A percentile compares a stretch with the other conserved stretches of the same genome.
These are phyloP conservation scores for Caranx melampygus DNA, from an alignment of 2,113 vertebrate genomes.

Conservation along the genomic window DNA sequence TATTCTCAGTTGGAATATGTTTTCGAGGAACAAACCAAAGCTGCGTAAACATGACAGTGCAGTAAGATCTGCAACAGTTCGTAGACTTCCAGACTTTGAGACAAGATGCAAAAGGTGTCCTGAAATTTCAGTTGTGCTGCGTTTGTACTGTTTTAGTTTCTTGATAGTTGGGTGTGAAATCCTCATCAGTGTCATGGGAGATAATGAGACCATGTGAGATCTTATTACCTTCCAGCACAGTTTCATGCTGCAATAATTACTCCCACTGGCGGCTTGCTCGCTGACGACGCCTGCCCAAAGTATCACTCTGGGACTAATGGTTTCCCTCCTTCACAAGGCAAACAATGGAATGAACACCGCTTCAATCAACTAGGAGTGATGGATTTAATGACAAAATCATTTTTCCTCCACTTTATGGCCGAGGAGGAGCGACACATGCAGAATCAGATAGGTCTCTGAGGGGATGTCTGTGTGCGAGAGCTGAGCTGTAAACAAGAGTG, in stretches of 20 bases:
- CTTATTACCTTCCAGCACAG: constrained; percentile 72
- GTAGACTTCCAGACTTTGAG: background rate
- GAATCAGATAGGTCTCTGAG: constrained; percentile 57
- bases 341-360: constrained; percentile 76
- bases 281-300: constrained; percentile 73
- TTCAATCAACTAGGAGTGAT: constrained; percentile 77
- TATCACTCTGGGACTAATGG: constrained; percentile 74
- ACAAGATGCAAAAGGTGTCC: background rate
- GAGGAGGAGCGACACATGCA: constrained; percentile 59
- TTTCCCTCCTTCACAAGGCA: constrained; percentile 68
- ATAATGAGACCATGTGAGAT: constrained; percentile 79
- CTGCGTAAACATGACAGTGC: background rate
- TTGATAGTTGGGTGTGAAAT: constrained; percentile 63
- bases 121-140: constrained; percentile 13
- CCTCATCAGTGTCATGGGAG: constrained; percentile 68
- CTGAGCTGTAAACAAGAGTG: constrained; percentile 65
- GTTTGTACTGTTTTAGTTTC: constrained; percentile 23
- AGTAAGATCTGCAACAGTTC: background rate
- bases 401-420: constrained; percentile 65
- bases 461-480: constrained; percentile 34
- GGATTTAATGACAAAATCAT: constrained; percentile 81
- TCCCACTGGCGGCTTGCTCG: constrained; percentile 78
- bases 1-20: constrained; percentile 11
- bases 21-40: constrained; percentile 14
- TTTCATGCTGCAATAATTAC: constrained; percentile 80